These are phyloP conservation scores for Oriolus oriolus DNA, from an alignment of 2,113 vertebrate genomes.

Conservation along the genomic window DNA sequence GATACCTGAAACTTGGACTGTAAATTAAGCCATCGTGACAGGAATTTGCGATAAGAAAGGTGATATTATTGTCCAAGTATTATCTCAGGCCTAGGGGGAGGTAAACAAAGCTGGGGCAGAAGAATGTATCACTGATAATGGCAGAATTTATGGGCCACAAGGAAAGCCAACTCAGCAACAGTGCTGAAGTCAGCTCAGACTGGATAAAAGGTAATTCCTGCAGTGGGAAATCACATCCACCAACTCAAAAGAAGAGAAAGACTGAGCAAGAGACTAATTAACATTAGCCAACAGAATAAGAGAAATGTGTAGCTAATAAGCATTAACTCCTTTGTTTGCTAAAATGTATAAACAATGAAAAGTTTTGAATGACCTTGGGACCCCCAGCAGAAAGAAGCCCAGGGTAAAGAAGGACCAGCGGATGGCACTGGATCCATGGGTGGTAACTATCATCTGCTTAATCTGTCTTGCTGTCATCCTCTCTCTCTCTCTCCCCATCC, in stretches of 20 bases:
- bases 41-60: not conserved
- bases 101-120: not conserved
- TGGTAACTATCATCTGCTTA: not conserved
- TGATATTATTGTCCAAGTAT: not conserved
- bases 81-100: not conserved
- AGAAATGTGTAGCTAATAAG: not conserved
- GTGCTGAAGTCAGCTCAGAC: not conserved
- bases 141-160: not conserved
- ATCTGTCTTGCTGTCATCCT: not conserved
- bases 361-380: not conserved
- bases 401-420: not conserved
- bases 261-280: not conserved
- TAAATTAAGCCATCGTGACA: not conserved
- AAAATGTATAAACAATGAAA: not conserved
- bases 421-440: not conserved
- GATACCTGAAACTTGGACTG: not conserved
- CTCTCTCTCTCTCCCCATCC: not conserved
- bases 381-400: not conserved
- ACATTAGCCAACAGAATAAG: not conserved
- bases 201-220: not conserved
- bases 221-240: not conserved
- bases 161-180: not conserved
- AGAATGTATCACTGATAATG: not conserved
- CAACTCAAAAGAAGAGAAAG: not conserved
- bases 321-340: not conserved